Percentiles rank a stretch among this genome's conserved stretches.
phyloP scores from a whole-genome alignment of 2,113 vertebrate genomes.

The Hippocampus barbouri region DNA sequence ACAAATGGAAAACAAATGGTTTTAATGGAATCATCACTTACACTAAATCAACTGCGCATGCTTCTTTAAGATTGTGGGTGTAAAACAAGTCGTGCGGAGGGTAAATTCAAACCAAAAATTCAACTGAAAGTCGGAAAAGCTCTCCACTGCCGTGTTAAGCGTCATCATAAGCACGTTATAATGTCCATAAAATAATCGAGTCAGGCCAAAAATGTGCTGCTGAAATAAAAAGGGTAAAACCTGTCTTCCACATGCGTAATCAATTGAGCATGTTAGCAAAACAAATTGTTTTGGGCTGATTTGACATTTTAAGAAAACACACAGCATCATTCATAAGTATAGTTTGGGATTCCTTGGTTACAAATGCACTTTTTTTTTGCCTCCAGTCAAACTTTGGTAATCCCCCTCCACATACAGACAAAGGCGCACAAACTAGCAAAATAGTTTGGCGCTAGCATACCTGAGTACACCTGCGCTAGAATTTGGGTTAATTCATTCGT shows the following conservation, averaged over 20 bases:
- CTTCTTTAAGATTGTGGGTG: background rate
- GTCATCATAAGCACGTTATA: conserved; percentile 10
- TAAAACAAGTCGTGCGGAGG: background rate
- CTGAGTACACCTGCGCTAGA: conserved; percentile 3
- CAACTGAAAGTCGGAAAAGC: conserved; percentile 15
- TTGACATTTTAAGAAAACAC: too few relatives aligned
- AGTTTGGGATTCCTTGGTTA: too few relatives aligned
- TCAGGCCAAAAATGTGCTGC: conserved; percentile 49
- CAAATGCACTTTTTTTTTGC: too few relatives aligned
- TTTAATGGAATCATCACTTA: conserved; percentile 23
- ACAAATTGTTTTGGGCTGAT: too few relatives aligned
- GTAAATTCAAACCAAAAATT: conserved; percentile 9
- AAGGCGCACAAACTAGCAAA: background rate
- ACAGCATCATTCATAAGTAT: too few relatives aligned
- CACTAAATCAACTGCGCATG: background rate
- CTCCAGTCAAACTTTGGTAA: too few relatives aligned
- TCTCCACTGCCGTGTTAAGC: background rate
- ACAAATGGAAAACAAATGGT: conserved; percentile 24
- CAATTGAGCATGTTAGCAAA: too few relatives aligned
- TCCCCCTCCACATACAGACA: background rate
- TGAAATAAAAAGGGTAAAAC: conserved; percentile 40
- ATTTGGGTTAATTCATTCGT: background rate
- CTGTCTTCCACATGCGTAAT: conserved; percentile 9
- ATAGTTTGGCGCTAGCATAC: background rate
- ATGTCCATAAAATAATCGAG: conserved; percentile 41